Percentiles rank a stretch among this genome's conserved stretches.
Conservation (phyloP, 92 coral and sea anemone genomes). For the Parazoanthus darwini region DNA sequence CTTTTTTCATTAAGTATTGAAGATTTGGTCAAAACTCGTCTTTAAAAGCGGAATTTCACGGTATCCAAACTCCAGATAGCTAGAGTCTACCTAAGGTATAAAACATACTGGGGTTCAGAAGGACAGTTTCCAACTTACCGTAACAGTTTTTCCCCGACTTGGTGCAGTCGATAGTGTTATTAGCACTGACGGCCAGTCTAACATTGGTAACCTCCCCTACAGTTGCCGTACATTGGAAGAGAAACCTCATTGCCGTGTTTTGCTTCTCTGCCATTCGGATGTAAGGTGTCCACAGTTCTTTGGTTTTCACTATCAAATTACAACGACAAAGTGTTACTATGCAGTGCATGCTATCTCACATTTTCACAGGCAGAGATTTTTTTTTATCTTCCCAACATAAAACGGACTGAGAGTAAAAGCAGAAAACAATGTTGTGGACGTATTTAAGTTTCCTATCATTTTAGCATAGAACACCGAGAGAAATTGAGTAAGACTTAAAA, state of each 20-base stretch:
- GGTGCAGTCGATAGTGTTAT: constrained; percentile 63
- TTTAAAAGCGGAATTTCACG: no score
- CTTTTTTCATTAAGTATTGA: no score
- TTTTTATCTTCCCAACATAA: background rate
- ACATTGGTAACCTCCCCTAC: constrained; percentile 50
- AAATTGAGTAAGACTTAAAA: no score
- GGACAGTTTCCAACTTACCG: constrained; percentile 39
- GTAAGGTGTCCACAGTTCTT: constrained; percentile 47
- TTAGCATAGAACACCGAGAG: no score
- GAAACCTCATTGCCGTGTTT: constrained; percentile 60
- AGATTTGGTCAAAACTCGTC: no score
- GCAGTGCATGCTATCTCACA: background rate
- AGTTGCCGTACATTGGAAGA: constrained; percentile 55
- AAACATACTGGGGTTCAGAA: background rate
- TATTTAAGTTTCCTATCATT: no score
- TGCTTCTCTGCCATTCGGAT: constrained; percentile 50
- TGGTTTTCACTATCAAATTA: constrained; percentile 41
- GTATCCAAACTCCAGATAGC: background rate
- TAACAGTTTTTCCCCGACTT: constrained; percentile 53
- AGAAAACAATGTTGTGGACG: no score
- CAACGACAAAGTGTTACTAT: background rate
- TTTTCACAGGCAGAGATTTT: no score
- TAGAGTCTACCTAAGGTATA: background rate
- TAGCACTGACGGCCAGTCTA: constrained; percentile 46
- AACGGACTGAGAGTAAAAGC: no score